Evolutionary conservation across 1,140 invertebrate genomes (phyloP), one percentile per base, ranked within the genome.

Genomic region (Magallana ariakensis): DNA sequence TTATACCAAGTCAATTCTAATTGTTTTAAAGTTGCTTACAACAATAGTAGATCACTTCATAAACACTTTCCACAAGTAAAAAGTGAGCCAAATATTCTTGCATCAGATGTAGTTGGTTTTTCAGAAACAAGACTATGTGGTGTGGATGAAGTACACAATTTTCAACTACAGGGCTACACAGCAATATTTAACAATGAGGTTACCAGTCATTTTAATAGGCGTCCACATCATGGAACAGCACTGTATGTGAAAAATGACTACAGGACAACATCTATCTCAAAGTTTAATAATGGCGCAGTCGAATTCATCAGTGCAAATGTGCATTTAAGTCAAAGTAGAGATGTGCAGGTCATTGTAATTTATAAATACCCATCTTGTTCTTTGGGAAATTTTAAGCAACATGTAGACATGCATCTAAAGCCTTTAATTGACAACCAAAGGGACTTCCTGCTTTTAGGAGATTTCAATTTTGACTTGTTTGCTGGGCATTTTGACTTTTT

Each of bases 391-490:
- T 86, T 80, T 62, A 33, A 55, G 80, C 58, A 16, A 7, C 15
- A 22, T 19, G 15, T 62, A n/a, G 19, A 7, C 16, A n/a, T 62
- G 10, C 54, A 83, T 53, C 46, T 83, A 46, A 55, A 55, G 22
- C 81, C 81, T 55, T 56, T 55, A 16, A 10, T 83, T n/a, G 81
- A 83, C 53, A 22, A 7, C 10, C 16, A 83, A 26, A 33, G 83
- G 9, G 16, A 46, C 13, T 57, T 86, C 3, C 26, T 83, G 5
- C 62, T 83, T 62, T 56, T 86, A 16, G 85, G 85, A 55, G 85
- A 86, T 56, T 86, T 86, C 80, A 86, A 86, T 83, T 83, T 86
- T 86, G 80, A 86, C 62, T 83, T 86, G 26, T 10, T 57, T 46
- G 62, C 75, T 16, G 80, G 80, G 54, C 56, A 86, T 19, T n/a